A percentile compares a stretch with the other conserved stretches of the same genome.
phyloP scores from a whole-genome alignment of 2,888 invertebrate genomes.

The Epistrophe eligans region DNA sequence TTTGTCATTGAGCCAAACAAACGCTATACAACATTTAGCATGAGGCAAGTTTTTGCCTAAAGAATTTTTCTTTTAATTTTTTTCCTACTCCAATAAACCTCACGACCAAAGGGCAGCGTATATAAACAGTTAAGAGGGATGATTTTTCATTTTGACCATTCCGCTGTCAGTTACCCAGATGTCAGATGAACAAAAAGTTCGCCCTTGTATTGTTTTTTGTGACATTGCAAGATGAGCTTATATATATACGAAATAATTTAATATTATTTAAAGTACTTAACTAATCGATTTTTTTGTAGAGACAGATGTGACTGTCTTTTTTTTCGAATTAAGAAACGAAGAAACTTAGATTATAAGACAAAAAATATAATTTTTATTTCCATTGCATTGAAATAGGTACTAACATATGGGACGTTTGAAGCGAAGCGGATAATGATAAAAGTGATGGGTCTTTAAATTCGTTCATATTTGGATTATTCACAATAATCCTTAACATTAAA shows the following conservation, averaged over 20 bases:
- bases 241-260: constrained; percentile 25
- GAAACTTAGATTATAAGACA: not conserved
- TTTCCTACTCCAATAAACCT: not conserved
- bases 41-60: constrained; percentile 53
- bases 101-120: constrained; percentile 17
- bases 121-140: constrained; percentile 41
- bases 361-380: too few species aligned
- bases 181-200: constrained; percentile 59
- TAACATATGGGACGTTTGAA: too few species aligned
- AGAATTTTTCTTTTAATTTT: constrained; percentile 50
- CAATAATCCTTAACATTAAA: too few species aligned
- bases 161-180: constrained; percentile 65
- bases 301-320: not conserved
- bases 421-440: too few species aligned
- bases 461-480: too few species aligned
- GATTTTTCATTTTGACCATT: constrained; percentile 67
- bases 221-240: constrained; percentile 46
- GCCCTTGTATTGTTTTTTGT: constrained; percentile 47
- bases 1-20: constrained; percentile 72
- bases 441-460: too few species aligned
- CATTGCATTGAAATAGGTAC: too few species aligned
- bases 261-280: constrained; percentile 44
- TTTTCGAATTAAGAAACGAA: not conserved
- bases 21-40: constrained; percentile 12
- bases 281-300: constrained; percentile 28